Evolutionary conservation across 2,797 vertebrate genomes (phyloP), one percentile per base, ranked within the genome.

Genomic region (Gambusia yucatana): DNA sequence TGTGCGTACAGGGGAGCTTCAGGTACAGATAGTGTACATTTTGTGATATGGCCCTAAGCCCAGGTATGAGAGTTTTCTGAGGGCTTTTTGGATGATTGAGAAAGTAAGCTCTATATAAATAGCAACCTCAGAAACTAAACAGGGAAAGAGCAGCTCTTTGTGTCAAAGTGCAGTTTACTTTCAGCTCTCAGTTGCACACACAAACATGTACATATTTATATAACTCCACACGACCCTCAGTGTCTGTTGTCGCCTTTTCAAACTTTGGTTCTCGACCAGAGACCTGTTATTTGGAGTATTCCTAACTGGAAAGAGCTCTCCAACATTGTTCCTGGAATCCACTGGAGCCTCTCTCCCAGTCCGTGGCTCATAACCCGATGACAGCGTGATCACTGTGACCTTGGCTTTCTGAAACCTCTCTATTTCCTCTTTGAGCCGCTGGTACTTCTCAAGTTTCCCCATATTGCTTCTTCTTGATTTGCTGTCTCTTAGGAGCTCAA

Each of bases 61-160:
- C 48, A 84, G 83, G 77, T 82, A 87, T 86, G 52, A 43, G 16
- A 4, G 63, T 79, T 89, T 87, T 83, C 79, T 61, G 61, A 74
- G 80, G 28, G 41, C 7, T 11, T n/a, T 55, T 55, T 50, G 55
- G 59, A 71, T 78, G 88, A 83, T 52, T 81, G 55, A 28, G 73
- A 79, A 81, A 46, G 71, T 0, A 55, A 33, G 46, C 77, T 83
- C 13, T 74, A 17, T 76, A 73, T 79, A 84, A 88, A 88, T 79
- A 76, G 39, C 20, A 30, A 75, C 71, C 43, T 77, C 30, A 57
- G 48, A 83, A 73, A 41, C 3, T 47, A 79, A 13, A 13, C 16
- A 33, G 14, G 43, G 50, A 70, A 71, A 72, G 30, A 22, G 7
- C 75, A 30, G 43, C 5, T 80, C 14, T 83, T 25, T 79, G 74